Evolutionary conservation across 2,797 vertebrate genomes (phyloP), one percentile per base, ranked within the genome.

Genomic region (Poeciliopsis paucimaculata): DNA sequence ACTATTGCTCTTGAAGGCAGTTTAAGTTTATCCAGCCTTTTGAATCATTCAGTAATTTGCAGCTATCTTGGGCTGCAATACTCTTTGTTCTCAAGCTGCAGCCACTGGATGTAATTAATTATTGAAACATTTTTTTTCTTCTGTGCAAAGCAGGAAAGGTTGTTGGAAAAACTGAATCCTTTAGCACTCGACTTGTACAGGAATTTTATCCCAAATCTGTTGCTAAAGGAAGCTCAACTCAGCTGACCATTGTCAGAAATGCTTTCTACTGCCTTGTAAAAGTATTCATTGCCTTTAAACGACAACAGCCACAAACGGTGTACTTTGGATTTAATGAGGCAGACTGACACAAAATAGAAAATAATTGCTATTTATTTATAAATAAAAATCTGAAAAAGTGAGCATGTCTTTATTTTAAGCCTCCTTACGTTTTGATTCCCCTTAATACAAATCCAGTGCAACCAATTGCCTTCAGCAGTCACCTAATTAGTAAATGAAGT

Each of bases 31-130:
- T 86, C 79, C 82, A 84, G 77, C 82, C 89, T 87, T 88, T 89
- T 95, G 89, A 94, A 95, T 94, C 91, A 93, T 95, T 95, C 88
- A 95, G 90, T 90, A 79, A 94, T 92, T 89, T 92, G 89, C 89
- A 91, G 91, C 93, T 93, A 94, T 95, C 92, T 95, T 93, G 84
- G 87, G 88, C 92, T 84, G 86, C 88, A 92, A 92, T 90, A 79
- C 86, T 91, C 84, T 87, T 88, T 82, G 84, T 88, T 89, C 77
- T 86, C 83, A 91, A 88, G 82, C 91, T 90, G 86, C 86, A 91
- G 89, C 81, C 83, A 78, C 89, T 92, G 88, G 90, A 91, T 88
- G 86, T 84, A 86, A 93, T 95, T 90, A 94, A 94, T 91, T 94
- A 93, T 95, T 95, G 88, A 94, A 90, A 91, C 76, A 26, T 80